Percentiles rank a stretch among this genome's conserved stretches.
phyloP scores from a whole-genome alignment of 2,888 invertebrate genomes.

The Xiphydria camelus region DNA sequence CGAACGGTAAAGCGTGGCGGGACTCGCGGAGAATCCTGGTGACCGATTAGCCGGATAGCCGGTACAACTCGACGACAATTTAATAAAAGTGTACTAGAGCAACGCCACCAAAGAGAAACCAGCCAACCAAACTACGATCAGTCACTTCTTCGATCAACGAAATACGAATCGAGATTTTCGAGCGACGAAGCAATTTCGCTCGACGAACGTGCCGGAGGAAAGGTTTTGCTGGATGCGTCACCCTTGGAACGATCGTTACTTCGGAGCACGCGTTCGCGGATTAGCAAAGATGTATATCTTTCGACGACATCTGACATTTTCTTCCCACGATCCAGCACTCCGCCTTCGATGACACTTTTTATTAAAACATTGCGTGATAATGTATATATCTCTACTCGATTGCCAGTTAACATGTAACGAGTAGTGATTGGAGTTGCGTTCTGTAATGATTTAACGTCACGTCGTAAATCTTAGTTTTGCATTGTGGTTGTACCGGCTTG shows the following conservation, averaged over 20 bases:
- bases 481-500: slow-evolving; percentile 56
- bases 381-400: slow-evolving; percentile 35
- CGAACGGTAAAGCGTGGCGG: slow-evolving; percentile 11
- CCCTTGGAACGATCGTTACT: too few relatives aligned
- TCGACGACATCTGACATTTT: too few relatives aligned
- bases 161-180: too few relatives aligned
- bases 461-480: slow-evolving; percentile 19
- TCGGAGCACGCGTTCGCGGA: too few relatives aligned
- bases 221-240: too few relatives aligned
- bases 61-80: slow-evolving; percentile 57
- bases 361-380: too few relatives aligned
- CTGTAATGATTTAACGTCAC: slow-evolving; percentile 21
- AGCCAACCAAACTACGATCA: slow-evolving; percentile 19
- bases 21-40: slow-evolving; percentile 4
- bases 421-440: slow-evolving; percentile 57
- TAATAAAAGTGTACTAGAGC: slow-evolving; percentile 34
- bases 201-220: too few relatives aligned
- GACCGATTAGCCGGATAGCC: slow-evolving; percentile 49
- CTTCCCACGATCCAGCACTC: slow-evolving; percentile 9
- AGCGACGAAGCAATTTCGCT: too few relatives aligned
- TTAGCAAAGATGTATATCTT: too few relatives aligned
- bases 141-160: slow-evolving; percentile 25
- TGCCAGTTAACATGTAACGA: slow-evolving; percentile 49
- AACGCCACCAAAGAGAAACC: slow-evolving; percentile 40
- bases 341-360: too few relatives aligned